phyloP scores from a whole-genome alignment of 2,888 invertebrate genomes.

The Eledone cirrhosa region DNA sequence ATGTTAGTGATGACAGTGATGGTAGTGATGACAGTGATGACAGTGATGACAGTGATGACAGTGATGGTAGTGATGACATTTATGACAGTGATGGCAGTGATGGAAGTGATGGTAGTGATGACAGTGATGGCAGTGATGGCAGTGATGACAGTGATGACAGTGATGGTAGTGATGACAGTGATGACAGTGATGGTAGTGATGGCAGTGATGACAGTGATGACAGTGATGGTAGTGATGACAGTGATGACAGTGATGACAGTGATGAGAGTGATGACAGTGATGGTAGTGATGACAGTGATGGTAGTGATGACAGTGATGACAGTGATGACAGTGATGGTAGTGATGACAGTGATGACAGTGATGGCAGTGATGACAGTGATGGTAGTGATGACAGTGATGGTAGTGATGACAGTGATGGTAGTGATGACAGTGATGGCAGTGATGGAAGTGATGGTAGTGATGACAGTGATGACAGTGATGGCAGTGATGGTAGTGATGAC shows the following conservation, averaged over 20 bases:
- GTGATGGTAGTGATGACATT: no score
- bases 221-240: background rate
- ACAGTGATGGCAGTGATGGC: background rate
- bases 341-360: background rate
- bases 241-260: no score
- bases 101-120: no score
- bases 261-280: no score
- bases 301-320: background rate
- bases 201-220: background rate
- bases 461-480: background rate
- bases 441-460: no score
- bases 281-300: constrained; percentile 17
- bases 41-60: constrained; percentile 4
- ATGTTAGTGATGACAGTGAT: constrained; percentile 7
- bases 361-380: background rate
- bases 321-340: background rate
- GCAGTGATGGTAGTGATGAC: background rate
- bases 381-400: constrained; percentile 8
- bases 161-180: background rate
- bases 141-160: background rate
- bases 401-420: no score
- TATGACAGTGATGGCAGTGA: no score
- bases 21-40: constrained; percentile 1
- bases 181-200: constrained; percentile 5
- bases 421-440: no score